A percentile compares a stretch with the other conserved stretches of the same genome.
phyloP scores from a whole-genome alignment of 2,113 vertebrate species.

The Hydropotes inermis region DNA sequence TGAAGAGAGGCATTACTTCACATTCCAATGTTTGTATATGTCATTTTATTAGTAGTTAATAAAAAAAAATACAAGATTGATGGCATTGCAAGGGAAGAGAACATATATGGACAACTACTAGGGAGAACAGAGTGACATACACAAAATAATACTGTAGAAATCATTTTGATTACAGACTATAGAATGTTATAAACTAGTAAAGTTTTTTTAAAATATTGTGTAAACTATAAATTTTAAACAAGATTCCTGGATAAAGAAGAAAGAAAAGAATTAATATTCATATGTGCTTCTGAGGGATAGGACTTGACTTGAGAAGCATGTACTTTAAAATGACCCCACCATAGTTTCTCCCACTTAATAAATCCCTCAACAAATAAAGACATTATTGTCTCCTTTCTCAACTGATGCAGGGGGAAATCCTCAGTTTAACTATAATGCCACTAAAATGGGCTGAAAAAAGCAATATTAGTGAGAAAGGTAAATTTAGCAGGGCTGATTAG shows the following conservation, averaged over 20 bases:
- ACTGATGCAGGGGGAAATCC: neutral
- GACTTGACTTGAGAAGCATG: neutral
- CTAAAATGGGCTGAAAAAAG: slow-evolving; percentile 36
- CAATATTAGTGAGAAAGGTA: slow-evolving; percentile 22
- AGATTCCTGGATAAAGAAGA: neutral
- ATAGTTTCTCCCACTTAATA: neutral
- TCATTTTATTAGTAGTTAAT: neutral
- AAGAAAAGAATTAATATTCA: neutral
- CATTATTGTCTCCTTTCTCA: neutral
- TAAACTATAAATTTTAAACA: neutral
- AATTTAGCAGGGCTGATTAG: slow-evolving; percentile 61
- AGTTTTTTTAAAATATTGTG: neutral
- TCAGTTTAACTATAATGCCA: slow-evolving; percentile 25
- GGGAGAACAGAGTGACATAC: neutral
- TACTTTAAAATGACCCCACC: neutral
- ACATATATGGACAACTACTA: neutral
- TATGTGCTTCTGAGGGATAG: neutral
- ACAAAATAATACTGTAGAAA: neutral
- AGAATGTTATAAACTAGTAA: neutral
- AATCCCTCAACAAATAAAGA: neutral
- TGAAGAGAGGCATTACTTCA: neutral
- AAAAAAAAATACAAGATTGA: neutral
- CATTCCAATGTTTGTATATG: neutral
- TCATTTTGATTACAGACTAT: neutral
- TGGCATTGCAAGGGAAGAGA: neutral